Conservation (phyloP, 2,888 invertebrate genomes). For the Branchellion lobata region DNA sequence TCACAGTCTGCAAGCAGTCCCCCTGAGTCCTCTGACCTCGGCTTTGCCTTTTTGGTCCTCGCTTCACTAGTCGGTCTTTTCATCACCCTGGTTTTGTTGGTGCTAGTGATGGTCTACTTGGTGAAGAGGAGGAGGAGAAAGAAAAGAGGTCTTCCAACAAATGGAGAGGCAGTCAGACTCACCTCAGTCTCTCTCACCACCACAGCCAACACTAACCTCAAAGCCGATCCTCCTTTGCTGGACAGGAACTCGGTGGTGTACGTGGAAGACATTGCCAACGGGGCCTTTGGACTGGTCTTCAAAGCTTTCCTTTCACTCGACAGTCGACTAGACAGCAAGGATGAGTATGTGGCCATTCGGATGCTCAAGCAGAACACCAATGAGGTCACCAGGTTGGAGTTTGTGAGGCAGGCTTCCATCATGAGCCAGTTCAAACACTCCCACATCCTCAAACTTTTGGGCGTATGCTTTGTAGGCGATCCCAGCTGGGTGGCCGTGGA, state of each 20-base stretch:
- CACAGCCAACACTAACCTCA: background rate
- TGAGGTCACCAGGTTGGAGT: conserved; percentile 85
- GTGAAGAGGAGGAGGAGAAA: background rate
- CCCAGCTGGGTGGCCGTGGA: conserved; percentile 95
- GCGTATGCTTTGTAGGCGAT: conserved; percentile 81
- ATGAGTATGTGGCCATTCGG: conserved; percentile 77
- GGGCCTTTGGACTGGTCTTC: conserved; percentile 39
- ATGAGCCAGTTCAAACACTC: conserved; percentile 91
- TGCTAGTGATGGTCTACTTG: background rate
- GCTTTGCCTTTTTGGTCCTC: background rate
- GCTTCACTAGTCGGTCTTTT: background rate
- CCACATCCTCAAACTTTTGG: conserved; percentile 90
- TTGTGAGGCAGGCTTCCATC: conserved; percentile 86
- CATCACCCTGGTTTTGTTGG: background rate
- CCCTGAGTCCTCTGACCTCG: background rate
- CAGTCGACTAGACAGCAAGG: background rate
- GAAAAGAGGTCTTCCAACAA: background rate
- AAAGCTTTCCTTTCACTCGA: conserved; percentile 24
- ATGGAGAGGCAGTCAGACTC: background rate
- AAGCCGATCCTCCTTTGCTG: background rate
- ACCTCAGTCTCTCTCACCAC: background rate
- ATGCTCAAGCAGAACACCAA: conserved; percentile 89
- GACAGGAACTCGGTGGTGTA: conserved; percentile 36
- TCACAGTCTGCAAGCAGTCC: background rate
- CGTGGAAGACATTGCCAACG: conserved; percentile 30